Base-by-base conservation (phyloP, 2,113 vertebrate genomes). In the Gadus macrocephalus region DNA sequence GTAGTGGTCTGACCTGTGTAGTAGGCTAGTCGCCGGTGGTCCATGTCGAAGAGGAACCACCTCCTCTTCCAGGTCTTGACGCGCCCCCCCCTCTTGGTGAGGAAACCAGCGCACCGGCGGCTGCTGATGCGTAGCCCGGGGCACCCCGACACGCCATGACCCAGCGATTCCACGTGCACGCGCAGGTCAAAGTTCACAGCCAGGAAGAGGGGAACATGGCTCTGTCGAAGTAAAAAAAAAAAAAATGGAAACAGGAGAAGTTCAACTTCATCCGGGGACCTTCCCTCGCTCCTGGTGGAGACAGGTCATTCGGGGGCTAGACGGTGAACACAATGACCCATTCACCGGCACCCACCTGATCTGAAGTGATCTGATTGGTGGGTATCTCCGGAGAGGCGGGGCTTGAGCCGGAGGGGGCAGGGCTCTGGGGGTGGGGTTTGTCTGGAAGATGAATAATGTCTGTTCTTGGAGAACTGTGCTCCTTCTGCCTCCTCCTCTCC, bases 21-120 rank as follows among this genome's bases (percentile, higher is more conserved):
- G 86, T 96, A 96, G 27, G 94, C 92, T 58, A 96, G 88, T 20
- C 94, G 83, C 15, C 87, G 90, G 65, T 94, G 92, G 76, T 94
- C 93, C 66, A 91, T 90, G 85, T 97, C 95, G 35, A 96, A 96
- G 71, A 94, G 89, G 81, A 97, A 97, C 95, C 95, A 96, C 0
- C 95, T 92, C 76, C 95, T 95, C 88, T 88, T 93, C 95, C 95
- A 97, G 3, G 95, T 97, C 80, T 97, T 97, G 56, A 97, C 95
- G 49, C 94, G 87, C 4, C 95, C 95, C 0, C 95, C 95, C 76
- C 93, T 92, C 80, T 97, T 97, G 28, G 95, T 95, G 61, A 97
- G 88, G 70, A 93, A 93, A 2, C 95, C 94, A 0, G 89, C 91
- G 35, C 95, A 97, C 73, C 89, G 89, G 6, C 90, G 88, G 2